Base-by-base conservation (phyloP, 2,888 invertebrate genomes). In the Nymphalis polychloros region DNA sequence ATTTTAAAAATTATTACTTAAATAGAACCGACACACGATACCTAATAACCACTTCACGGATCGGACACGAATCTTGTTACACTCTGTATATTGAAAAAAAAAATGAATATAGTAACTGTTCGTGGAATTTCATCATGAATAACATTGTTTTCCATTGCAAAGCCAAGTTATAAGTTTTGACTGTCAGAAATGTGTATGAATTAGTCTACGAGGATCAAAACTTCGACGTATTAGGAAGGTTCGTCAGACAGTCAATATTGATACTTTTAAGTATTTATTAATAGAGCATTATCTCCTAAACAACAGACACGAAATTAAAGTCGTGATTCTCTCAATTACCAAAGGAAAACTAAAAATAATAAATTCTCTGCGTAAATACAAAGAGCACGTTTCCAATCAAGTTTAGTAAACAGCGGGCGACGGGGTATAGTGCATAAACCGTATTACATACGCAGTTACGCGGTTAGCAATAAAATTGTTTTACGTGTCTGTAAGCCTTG, bases 321-420 rank as follows among this genome's bases (percentile, higher is more conserved):
- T 74, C 78, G 23, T 61, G 19, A n/a, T 41, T 41, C 27, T 71
- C 68, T 68, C 72, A 72, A 72, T 72, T 70, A 70, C 47, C 59
- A 59, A 23, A 65, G 64, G 57, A 63, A 63, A 65, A 79, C 79
- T 84, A 84, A 81, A 85, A 86, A 83, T 79, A 83, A 57, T 79
- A 84, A 86, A 85, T 82, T 76, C 78, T 80, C 82, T 81, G 78
- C 76, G 84, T 82, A 89, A 90, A 91, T 89, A 89, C 84, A 89
- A 88, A 86, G 83, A 84, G 87, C 90, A 89, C 90, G 89, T 87
- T 86, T 86, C 87, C 90, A 91, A 91, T 91, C 90, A 89, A 87
- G 84, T 87, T 23, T 75, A 75, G 90, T 84, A 89, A 90, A 91
- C 88, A 90, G 77, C 73, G 73, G 62, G 75, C 19, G 73, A 72